Evolutionary conservation across 2,113 vertebrate genomes (phyloP).

Genomic region (Elephantulus edwardii): DNA sequence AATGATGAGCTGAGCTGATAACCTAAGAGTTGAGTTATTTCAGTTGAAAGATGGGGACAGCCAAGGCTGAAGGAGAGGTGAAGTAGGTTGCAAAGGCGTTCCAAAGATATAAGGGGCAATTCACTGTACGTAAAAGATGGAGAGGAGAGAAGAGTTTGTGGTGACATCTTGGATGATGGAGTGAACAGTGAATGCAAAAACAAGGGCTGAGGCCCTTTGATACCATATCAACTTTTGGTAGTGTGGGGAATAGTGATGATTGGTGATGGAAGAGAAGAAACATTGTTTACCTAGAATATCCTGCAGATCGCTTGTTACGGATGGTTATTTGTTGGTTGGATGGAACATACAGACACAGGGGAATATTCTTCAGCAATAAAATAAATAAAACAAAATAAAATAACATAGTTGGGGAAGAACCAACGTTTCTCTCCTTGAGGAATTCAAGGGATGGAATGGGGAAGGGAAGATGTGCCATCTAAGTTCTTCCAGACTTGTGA

Average conservation of each 20-base stretch:
- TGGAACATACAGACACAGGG: neutral
- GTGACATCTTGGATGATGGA: too few species aligned
- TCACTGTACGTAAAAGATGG: rapidly evolving
- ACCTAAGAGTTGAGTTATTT: neutral
- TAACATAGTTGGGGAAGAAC: neutral
- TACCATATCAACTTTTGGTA: neutral
- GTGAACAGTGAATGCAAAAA: too few species aligned
- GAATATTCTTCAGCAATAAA: neutral
- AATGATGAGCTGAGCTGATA: too few species aligned
- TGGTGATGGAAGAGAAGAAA: rapidly evolving
- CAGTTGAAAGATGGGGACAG: too few species aligned
- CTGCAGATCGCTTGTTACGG: neutral
- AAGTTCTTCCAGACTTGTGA: neutral
- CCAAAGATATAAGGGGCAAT: neutral
- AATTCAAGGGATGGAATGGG: neutral
- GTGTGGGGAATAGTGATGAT: too few species aligned
- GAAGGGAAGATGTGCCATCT: neutral
- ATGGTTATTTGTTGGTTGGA: neutral
- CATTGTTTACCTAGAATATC: neutral
- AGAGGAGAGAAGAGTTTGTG: neutral
- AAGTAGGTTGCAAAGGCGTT: neutral
- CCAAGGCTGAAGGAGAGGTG: neutral
- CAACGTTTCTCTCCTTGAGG: neutral
- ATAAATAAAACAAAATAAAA: neutral
- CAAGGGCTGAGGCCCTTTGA: too few species aligned